These are phyloP conservation scores for Nomada fabriciana DNA, from an alignment of 2,888 invertebrate genomes.

Conservation along the genomic window DNA sequence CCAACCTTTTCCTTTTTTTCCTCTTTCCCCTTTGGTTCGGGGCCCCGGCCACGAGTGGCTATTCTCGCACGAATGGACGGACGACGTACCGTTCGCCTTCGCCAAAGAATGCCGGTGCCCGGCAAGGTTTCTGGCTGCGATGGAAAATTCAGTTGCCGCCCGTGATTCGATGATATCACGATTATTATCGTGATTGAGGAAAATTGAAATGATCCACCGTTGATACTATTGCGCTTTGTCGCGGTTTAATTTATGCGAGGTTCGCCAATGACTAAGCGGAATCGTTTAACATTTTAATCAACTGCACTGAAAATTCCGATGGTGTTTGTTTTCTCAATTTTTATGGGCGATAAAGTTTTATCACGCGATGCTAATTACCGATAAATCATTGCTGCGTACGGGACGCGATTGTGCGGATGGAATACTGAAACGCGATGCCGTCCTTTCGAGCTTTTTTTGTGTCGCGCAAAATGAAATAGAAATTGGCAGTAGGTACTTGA, in stretches of 20 bases:
- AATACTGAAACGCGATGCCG: too few relatives aligned
- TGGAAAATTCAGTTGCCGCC: slow-evolving; percentile 31
- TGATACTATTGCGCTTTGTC: too few relatives aligned
- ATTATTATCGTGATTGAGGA: neutral
- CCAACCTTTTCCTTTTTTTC: neutral
- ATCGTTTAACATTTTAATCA: neutral
- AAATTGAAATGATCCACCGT: neutral
- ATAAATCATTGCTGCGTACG: neutral
- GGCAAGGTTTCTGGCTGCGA: slow-evolving; percentile 11
- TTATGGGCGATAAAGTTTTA: neutral
- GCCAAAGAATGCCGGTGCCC: slow-evolving; percentile 52
- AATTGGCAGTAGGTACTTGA: too few relatives aligned
- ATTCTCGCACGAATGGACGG: slow-evolving; percentile 48
- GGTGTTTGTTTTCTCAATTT: neutral
- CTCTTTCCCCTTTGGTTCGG: slow-evolving; percentile 22
- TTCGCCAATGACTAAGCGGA: neutral
- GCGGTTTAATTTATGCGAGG: too few relatives aligned
- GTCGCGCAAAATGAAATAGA: too few relatives aligned
- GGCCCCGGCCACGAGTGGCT: slow-evolving; percentile 16
- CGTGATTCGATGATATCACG: slow-evolving; percentile 11
- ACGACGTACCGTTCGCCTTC: slow-evolving; percentile 54
- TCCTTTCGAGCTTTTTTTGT: too few relatives aligned
- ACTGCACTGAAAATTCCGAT: neutral
- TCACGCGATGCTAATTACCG: too few relatives aligned
- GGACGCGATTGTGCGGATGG: too few relatives aligned